Percentiles rank a stretch among this genome's conserved stretches.
phyloP scores from a whole-genome alignment of 2,888 invertebrate genomes.

The Dichetophora obliterata region DNA sequence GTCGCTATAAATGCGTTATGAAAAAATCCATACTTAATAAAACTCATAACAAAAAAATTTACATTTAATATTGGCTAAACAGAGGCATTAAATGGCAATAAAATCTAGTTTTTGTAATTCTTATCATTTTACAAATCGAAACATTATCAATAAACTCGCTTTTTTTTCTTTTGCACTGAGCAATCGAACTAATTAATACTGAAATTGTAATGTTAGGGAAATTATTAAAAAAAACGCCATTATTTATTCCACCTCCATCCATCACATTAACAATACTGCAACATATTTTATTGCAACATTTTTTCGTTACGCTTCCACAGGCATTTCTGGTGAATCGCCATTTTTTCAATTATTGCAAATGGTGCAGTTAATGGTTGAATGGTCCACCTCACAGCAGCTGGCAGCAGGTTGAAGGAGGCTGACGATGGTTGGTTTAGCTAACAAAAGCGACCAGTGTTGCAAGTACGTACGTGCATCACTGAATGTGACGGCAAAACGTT shows the following conservation, averaged over 20 bases:
- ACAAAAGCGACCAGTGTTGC: not conserved
- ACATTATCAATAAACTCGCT: no score
- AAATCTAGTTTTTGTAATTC: no score
- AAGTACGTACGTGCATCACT: slow-evolving; percentile 21
- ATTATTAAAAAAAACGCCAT: no score
- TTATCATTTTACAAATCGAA: no score
- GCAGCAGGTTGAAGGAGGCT: not conserved
- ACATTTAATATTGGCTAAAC: no score
- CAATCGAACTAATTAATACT: no score
- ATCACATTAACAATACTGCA: not conserved
- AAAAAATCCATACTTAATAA: no score
- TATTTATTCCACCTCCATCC: not conserved
- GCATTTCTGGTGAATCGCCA: not conserved
- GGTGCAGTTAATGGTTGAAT: slow-evolving; percentile 16
- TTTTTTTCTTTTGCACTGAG: no score
- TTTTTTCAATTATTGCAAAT: slow-evolving; percentile 21
- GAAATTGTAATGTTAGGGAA: no score
- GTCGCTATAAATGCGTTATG: no score
- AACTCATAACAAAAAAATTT: no score
- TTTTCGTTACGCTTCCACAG: not conserved
- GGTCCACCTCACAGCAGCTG: not conserved
- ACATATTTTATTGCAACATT: not conserved
- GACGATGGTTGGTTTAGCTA: not conserved
- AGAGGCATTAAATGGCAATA: no score
- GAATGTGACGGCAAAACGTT: slow-evolving; percentile 17